Base-by-base conservation (phyloP, 1,140 invertebrate species). In the Lucilia sericata region DNA sequence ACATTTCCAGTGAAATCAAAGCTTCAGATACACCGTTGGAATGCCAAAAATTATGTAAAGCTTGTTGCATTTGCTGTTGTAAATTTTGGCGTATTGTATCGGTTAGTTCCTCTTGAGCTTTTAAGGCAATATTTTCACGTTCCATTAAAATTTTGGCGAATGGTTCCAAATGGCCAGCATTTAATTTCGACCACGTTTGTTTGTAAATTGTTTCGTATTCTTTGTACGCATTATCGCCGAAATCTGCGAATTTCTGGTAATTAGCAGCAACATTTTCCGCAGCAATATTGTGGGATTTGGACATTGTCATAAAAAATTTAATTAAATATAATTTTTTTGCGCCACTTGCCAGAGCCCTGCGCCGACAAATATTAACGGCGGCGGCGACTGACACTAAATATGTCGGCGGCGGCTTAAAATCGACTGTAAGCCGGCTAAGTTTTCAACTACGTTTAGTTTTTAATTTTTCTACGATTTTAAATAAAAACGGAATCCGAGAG, bases 11-110 rank as follows among this genome's bases (percentile, higher is more conserved):
- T 17, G 76, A 78, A 51, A 81, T 81, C 25, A 84, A 9, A 7
- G 60, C 76, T 30, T 84, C 65, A 17, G 83, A 19, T 17, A 84
- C 55, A 74, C 30, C 19, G 51, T 81, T 74, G 17, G 65, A 42
- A 13, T 82, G 14, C 83, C 83, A 84, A 82, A 84, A 84, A 51
- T 60, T 60, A 51, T 84, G 47, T 36, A 84, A 84, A 8, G 78
- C 47, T 47, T 70, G 65, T 0, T 74, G 36, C 7, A 82, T 78
- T 49, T 70, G 42, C 17, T 19, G 13, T 25, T 81, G 65, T 21
- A 84, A 51, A 30, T 84, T 78, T 25, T 74, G 65, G 5, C 78
- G 42, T 47, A 84, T 70, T 21, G 47, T 70, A 17, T 36, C 14
- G 5, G 74, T 34, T 30, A 84, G 70, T 47, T 81, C 76, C 34